These are phyloP conservation scores for Channallabes apus DNA, from an alignment of 2,797 vertebrate species.

Conservation along the genomic window DNA sequence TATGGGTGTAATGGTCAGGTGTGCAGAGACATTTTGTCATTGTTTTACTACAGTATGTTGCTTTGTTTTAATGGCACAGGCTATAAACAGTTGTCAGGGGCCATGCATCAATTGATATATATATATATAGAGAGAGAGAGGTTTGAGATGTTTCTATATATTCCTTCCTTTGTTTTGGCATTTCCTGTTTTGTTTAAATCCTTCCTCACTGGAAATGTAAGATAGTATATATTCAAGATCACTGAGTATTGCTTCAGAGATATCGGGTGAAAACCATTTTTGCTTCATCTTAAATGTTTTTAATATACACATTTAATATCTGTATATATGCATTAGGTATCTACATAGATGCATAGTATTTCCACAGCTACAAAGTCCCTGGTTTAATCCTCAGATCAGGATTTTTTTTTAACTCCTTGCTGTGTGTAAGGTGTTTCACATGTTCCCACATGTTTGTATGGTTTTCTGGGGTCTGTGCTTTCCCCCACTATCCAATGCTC, in stretches of 20 bases:
- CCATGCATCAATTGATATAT: neutral
- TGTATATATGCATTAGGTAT: neutral
- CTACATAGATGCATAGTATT: neutral
- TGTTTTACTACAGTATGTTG: conserved; percentile 6
- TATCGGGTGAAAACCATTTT: neutral
- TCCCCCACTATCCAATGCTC: neutral
- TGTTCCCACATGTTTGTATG: neutral
- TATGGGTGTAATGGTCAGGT: neutral
- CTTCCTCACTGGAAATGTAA: conserved; percentile 26
- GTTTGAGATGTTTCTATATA: conserved; percentile 14
- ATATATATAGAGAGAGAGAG: conserved; percentile 1
- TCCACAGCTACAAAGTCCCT: neutral
- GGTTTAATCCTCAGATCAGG: neutral
- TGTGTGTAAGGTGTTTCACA: neutral
- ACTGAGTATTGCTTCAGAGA: conserved; percentile 11
- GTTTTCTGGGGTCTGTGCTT: neutral
- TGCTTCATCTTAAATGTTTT: neutral
- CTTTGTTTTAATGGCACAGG: neutral
- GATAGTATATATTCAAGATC: conserved; percentile 17
- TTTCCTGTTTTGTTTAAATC: conserved; percentile 46
- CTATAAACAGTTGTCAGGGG: conserved; percentile 7
- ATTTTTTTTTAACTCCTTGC: neutral
- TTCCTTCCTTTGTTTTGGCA: conserved; percentile 29
- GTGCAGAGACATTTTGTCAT: neutral
- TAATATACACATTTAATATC: neutral